Evolutionary conservation across 2,888 invertebrate species (phyloP).

Genomic region (Caenorhabditis auriculariae): DNA sequence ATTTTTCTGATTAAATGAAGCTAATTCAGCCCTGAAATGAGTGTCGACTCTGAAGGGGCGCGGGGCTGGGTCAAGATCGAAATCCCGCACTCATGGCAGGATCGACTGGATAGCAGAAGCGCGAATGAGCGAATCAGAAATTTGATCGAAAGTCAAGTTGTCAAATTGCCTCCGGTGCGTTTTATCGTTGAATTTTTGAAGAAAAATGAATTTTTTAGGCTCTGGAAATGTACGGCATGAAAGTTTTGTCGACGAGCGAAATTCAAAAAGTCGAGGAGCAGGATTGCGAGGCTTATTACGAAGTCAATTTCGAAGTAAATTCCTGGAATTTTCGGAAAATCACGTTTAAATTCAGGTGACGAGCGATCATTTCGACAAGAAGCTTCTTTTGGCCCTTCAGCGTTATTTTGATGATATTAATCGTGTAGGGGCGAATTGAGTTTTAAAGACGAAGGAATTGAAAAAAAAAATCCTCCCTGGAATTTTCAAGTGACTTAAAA

Average conservation of each 20-base stretch:
- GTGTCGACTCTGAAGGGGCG: constrained; percentile 13
- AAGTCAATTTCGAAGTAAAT: constrained; percentile 26
- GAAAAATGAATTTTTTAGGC: constrained; percentile 9
- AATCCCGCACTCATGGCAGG: constrained; percentile 13
- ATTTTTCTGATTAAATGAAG: too few species aligned
- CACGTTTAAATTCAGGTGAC: constrained; percentile 12
- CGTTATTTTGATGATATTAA: constrained; percentile 16
- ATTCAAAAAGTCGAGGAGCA: constrained; percentile 24
- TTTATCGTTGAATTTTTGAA: not conserved
- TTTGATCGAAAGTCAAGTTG: constrained; percentile 9
- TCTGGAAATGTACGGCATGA: constrained; percentile 13
- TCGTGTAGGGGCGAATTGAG: too few species aligned
- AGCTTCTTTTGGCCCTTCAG: constrained; percentile 14
- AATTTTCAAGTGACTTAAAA: too few species aligned
- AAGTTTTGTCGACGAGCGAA: constrained; percentile 9
- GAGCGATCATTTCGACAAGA: constrained; percentile 4
- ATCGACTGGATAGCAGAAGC: too few species aligned
- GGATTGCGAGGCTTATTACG: constrained; percentile 27
- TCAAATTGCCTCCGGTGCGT: constrained; percentile 14
- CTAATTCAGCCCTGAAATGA: too few species aligned
- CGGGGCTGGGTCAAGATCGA: constrained; percentile 31
- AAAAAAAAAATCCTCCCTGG: too few species aligned
- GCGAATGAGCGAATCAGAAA: constrained; percentile 8
- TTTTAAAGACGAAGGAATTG: too few species aligned
- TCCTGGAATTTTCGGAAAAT: not conserved